Evolutionary conservation across 2,113 vertebrate species (phyloP).

Genomic region (Syngnathus scovelli): DNA sequence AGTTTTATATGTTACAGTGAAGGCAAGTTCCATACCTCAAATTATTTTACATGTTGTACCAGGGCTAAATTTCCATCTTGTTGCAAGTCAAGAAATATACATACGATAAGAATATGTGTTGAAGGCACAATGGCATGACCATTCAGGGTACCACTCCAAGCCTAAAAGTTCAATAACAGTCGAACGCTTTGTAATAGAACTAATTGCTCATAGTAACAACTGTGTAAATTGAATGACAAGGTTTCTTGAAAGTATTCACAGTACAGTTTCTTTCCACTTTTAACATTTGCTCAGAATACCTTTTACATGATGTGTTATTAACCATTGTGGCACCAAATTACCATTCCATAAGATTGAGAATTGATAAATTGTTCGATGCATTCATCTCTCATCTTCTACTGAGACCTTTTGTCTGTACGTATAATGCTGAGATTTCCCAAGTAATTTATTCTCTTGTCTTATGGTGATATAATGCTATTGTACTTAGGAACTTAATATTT

Average conservation of each 20-base stretch:
- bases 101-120: not conserved
- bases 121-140: not conserved
- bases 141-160: not conserved
- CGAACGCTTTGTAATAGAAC: slow-evolving; percentile 5
- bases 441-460: slow-evolving; percentile 53
- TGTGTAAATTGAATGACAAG: not conserved
- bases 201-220: not conserved
- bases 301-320: slow-evolving; percentile 29
- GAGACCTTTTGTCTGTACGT: slow-evolving; percentile 35
- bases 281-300: slow-evolving; percentile 7
- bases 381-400: slow-evolving; percentile 41
- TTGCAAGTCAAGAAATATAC: not conserved
- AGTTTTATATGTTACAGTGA: not conserved
- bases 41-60: not conserved
- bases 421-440: slow-evolving; percentile 37
- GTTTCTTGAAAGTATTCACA: not conserved
- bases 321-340: slow-evolving; percentile 41
- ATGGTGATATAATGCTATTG: slow-evolving; percentile 51
- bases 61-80: not conserved
- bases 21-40: not conserved
- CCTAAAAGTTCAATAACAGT: not conserved
- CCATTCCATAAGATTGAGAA: slow-evolving; percentile 41
- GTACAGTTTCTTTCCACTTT: slow-evolving; percentile 11
- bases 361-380: slow-evolving; percentile 41
- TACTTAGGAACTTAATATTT: slow-evolving; percentile 42